Percentiles rank a stretch among this genome's conserved stretches.
Evolutionary conservation across 2,797 vertebrate genomes (phyloP).

Genomic region (Pitangus sulphuratus): DNA sequence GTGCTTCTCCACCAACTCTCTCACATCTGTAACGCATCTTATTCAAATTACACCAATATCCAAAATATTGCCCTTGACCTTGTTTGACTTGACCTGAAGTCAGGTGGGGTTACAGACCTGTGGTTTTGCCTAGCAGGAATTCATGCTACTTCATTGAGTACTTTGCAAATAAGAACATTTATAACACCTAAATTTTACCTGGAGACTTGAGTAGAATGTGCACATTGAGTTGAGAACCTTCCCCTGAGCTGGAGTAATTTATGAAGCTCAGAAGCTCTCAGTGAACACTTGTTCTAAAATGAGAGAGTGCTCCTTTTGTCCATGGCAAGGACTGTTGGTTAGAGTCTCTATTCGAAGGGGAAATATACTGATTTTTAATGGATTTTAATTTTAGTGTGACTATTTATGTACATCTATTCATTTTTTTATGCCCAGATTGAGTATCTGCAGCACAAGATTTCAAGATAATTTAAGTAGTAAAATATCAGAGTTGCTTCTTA

Average conservation of each 20-base stretch:
- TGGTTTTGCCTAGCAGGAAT: background rate
- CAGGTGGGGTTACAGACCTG: background rate
- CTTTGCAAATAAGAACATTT: background rate
- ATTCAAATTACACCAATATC: background rate
- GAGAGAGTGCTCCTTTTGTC: background rate
- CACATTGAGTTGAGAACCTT: background rate
- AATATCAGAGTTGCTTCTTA: background rate
- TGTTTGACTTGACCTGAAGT: background rate
- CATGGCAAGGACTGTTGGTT: background rate
- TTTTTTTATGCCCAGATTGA: background rate
- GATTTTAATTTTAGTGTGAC: background rate
- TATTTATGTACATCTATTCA: background rate
- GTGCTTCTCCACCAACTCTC: background rate
- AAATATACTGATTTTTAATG: background rate
- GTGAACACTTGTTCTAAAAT: background rate
- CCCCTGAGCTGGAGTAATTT: background rate
- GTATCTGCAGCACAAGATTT: background rate
- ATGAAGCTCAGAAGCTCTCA: background rate
- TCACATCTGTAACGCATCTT: conserved; percentile 3
- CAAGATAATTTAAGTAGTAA: background rate
- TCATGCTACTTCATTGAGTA: background rate
- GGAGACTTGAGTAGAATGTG: background rate
- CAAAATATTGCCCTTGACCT: background rate
- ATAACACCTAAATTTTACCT: background rate
- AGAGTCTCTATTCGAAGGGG: background rate